phyloP scores from a whole-genome alignment of 1,140 invertebrate genomes.

The Bicyclus anynana region DNA sequence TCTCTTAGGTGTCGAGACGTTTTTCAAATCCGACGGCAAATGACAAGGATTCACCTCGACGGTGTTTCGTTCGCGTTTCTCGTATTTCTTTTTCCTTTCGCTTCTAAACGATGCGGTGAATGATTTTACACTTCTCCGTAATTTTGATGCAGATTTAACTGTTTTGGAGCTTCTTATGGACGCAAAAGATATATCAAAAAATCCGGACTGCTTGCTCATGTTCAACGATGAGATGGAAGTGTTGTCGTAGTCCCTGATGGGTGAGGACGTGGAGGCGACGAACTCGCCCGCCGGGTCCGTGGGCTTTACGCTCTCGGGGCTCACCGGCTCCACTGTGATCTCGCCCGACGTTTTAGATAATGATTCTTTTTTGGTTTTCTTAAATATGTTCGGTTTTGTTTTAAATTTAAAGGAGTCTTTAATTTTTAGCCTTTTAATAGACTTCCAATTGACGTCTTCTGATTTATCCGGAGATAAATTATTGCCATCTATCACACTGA shows the following conservation, averaged over 20 bases:
- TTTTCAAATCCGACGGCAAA: slow-evolving; percentile 48
- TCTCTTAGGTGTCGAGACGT: slow-evolving; percentile 63
- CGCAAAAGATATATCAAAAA: slow-evolving; percentile 75
- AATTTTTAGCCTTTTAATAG: slow-evolving; percentile 74
- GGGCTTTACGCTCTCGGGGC: slow-evolving; percentile 59
- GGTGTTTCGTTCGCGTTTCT: slow-evolving; percentile 65
- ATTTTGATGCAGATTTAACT: slow-evolving; percentile 68
- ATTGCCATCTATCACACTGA: slow-evolving; percentile 52
- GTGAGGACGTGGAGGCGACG: slow-evolving; percentile 67
- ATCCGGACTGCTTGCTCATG: slow-evolving; percentile 71
- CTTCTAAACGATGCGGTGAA: slow-evolving; percentile 74
- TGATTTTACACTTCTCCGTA: slow-evolving; percentile 72
- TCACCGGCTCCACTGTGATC: slow-evolving; percentile 60
- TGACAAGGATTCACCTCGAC: slow-evolving; percentile 58
- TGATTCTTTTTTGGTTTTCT: slow-evolving; percentile 67
- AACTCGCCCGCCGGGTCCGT: slow-evolving; percentile 67
- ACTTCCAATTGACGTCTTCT: slow-evolving; percentile 73
- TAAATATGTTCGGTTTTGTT: slow-evolving; percentile 69
- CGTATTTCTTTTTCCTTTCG: slow-evolving; percentile 75
- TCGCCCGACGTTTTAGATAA: slow-evolving; percentile 57
- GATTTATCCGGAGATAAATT: slow-evolving; percentile 62
- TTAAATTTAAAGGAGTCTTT: slow-evolving; percentile 77
- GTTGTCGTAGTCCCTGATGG: slow-evolving; percentile 70
- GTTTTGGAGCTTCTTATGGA: slow-evolving; percentile 70
- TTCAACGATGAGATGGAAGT: slow-evolving; percentile 70